These are phyloP conservation scores for Australoheros facetus DNA, from an alignment of 2,797 vertebrate species.

Conservation along the genomic window DNA sequence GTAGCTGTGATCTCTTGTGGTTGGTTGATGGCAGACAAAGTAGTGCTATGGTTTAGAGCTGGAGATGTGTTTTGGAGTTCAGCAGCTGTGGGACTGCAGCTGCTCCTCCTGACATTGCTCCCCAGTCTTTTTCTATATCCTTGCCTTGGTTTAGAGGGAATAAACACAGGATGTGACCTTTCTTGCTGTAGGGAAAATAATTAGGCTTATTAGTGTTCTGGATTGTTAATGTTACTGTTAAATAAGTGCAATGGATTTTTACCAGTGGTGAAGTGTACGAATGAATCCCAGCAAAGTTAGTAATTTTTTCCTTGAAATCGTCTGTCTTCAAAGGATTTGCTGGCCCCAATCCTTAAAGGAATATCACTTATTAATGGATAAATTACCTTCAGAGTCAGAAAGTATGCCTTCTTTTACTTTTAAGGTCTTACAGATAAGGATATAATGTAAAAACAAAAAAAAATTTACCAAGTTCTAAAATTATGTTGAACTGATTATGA, in stretches of 20 bases:
- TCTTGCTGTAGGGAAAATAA: constrained; percentile 71
- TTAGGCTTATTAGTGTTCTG: constrained; percentile 8
- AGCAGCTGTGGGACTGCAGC: constrained; percentile 12
- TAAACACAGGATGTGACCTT: constrained; percentile 67
- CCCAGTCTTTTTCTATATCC: constrained; percentile 63
- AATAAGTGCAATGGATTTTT: constrained; percentile 50
- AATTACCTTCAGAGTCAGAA: not conserved
- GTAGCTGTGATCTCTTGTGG: constrained; percentile 40
- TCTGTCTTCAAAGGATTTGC: constrained; percentile 76
- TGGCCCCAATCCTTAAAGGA: constrained; percentile 75
- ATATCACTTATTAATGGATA: constrained; percentile 15
- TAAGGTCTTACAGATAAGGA: too few species aligned
- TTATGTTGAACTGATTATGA: not conserved
- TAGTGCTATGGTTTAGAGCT: constrained; percentile 14
- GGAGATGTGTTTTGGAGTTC: constrained; percentile 21
- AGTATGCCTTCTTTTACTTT: not conserved
- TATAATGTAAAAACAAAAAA: too few species aligned
- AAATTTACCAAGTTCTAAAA: too few species aligned
- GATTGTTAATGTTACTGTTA: not conserved
- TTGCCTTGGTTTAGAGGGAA: constrained; percentile 69
- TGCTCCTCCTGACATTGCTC: constrained; percentile 27
- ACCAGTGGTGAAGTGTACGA: constrained; percentile 69
- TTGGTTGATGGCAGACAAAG: constrained; percentile 15
- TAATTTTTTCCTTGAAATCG: constrained; percentile 75
- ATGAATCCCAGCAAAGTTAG: constrained; percentile 54